phyloP scores from a whole-genome alignment of 2,888 invertebrate genomes.

The Apoderus coryli region DNA sequence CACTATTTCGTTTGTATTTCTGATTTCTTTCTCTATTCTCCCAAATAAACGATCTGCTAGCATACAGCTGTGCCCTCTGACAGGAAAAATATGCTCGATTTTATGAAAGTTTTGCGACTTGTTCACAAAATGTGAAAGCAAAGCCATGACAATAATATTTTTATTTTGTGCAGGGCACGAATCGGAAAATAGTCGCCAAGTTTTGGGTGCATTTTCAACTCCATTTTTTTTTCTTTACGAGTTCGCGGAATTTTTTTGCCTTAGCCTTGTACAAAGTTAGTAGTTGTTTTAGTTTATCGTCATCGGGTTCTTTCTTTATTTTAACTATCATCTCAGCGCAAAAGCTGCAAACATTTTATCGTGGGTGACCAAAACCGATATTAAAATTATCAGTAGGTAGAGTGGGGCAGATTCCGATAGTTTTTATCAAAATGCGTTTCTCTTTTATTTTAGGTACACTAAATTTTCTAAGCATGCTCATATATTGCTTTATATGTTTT shows the following conservation, averaged over 20 bases:
- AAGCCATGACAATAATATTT: slow-evolving; percentile 7
- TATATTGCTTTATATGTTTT: slow-evolving; percentile 1
- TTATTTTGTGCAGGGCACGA: slow-evolving; percentile 15
- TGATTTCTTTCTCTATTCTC: not conserved
- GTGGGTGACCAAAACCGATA: not conserved
- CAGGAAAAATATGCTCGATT: slow-evolving; percentile 1
- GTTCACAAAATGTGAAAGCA: not conserved
- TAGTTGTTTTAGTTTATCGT: not conserved
- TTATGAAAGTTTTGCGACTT: slow-evolving; percentile 1
- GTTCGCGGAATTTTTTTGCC: slow-evolving; percentile 1
- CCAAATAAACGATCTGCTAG: not conserved
- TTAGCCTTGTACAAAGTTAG: not conserved
- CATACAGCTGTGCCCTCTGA: not conserved
- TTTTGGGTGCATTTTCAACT: slow-evolving; percentile 4
- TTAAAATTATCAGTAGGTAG: no score
- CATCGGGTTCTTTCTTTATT: not conserved
- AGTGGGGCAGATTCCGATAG: no score
- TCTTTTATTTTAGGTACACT: slow-evolving; percentile 1
- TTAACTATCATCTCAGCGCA: not conserved
- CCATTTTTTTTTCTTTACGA: not conserved
- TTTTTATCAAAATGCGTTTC: no score
- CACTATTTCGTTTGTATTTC: no score
- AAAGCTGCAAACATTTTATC: not conserved
- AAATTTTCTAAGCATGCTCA: not conserved
- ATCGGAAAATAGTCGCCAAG: slow-evolving; percentile 14